phyloP scores from a whole-genome alignment of 2,888 invertebrate genomes.

The Lasioglossum leucozonium region DNA sequence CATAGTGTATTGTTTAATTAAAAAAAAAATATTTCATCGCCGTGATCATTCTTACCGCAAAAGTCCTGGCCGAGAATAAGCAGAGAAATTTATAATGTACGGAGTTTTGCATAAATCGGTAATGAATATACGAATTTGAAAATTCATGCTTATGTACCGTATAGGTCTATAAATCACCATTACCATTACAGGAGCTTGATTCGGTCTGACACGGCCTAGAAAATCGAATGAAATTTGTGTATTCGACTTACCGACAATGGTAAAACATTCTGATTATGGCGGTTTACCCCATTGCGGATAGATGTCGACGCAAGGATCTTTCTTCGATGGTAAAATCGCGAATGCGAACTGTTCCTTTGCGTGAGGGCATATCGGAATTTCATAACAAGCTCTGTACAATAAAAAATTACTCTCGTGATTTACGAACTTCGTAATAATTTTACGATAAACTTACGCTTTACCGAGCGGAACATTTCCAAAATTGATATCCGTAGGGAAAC shows the following conservation, averaged over 20 bases:
- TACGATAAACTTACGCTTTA: conserved; percentile 34
- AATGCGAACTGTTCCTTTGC: conserved; percentile 40
- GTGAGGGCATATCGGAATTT: conserved; percentile 47
- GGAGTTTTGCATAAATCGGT: conserved; percentile 46
- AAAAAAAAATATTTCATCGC: not conserved
- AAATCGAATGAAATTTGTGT: not conserved
- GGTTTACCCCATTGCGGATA: conserved; percentile 53
- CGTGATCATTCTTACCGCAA: conserved; percentile 36
- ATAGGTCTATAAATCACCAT: conserved; percentile 48
- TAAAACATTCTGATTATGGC: not conserved
- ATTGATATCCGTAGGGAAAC: conserved; percentile 43
- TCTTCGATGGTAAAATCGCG: conserved; percentile 25
- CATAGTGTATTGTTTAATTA: not conserved
- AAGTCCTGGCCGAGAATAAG: conserved; percentile 52
- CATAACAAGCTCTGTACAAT: conserved; percentile 20
- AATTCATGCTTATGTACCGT: conserved; percentile 47
- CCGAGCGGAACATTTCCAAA: conserved; percentile 55
- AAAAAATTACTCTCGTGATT: not conserved
- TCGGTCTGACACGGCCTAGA: conserved; percentile 30
- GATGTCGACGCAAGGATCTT: conserved; percentile 46
- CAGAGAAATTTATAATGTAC: conserved; percentile 41
- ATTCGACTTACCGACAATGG: not conserved
- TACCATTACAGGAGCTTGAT: conserved; percentile 27
- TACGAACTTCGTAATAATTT: not conserved
- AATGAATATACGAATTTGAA: conserved; percentile 52